These are phyloP conservation scores for Nycticebus coucang DNA, from an alignment of 2,113 vertebrate genomes.

Conservation along the genomic window DNA sequence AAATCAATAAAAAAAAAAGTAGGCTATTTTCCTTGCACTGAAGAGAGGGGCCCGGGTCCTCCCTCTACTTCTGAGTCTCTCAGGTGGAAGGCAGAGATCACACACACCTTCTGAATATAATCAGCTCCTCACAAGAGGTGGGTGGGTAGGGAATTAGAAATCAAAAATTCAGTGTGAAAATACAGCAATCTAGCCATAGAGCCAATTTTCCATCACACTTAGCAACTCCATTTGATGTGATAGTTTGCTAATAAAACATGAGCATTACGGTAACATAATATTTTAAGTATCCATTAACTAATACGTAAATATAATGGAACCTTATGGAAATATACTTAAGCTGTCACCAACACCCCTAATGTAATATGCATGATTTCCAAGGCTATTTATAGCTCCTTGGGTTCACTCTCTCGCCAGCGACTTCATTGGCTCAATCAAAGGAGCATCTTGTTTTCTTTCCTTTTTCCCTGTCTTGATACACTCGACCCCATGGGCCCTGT, in stretches of 20 bases:
- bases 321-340: constrained; percentile 86
- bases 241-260: constrained; percentile 86
- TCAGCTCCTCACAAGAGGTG: not conserved
- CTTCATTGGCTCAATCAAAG: constrained; percentile 69
- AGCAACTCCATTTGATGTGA: constrained; percentile 64
- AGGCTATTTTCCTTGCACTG: not conserved
- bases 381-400: constrained; percentile 77
- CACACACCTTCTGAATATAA: constrained; percentile 13
- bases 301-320: constrained; percentile 86
- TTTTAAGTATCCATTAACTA: constrained; percentile 83
- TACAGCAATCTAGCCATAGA: constrained; percentile 64
- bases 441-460: constrained; percentile 58
- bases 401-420: constrained; percentile 63
- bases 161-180: constrained; percentile 70
- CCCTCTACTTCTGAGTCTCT: constrained; percentile 14
- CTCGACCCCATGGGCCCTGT: not conserved
- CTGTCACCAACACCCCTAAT: constrained; percentile 84
- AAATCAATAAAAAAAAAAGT: not conserved
- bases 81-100: not conserved
- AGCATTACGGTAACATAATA: constrained; percentile 82
- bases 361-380: constrained; percentile 84
- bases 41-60: not conserved
- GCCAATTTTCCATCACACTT: constrained; percentile 81
- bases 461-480: not conserved
- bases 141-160: constrained; percentile 79